Base-by-base conservation (phyloP, 2,888 invertebrate species). In the Conistra vaccinii region DNA sequence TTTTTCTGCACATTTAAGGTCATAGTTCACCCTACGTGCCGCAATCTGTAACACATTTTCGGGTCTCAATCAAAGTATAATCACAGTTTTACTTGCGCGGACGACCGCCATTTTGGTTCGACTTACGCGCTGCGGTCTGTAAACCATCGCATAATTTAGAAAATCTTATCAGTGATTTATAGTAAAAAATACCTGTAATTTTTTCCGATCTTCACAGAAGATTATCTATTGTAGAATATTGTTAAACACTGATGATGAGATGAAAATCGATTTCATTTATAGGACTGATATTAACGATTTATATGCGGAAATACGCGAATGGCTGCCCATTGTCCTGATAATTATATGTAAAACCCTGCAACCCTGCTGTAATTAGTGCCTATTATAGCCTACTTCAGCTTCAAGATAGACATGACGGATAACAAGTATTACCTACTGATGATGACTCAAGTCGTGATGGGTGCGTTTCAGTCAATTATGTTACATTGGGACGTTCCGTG, bases 261-360 rank as follows among this genome's bases (percentile, higher is more conserved):
- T 69, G 60, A 79, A 81, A 83, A 75, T 71, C 71, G 69, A 78
- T 83, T 75, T 76, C 78, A 86, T 87, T 90, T 87, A 89, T 87
- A 86, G 68, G 73, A 76, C 68, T 79, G 76, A 80, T 73, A 80
- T 72, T 58, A 57, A 45, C 32, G 48, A 78, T 76, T 76, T 76
- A 82, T 72, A 80, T 63, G 73, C 79, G 87, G 83, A 85, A 86
- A 83, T 82, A 10, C 10, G 39, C 39, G 39, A 39, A 39, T 73
- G 67, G 55, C 60, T 51, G 29, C 10, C 85, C 60, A 89, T 89
- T 89, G 89, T 89, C 71, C 39, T 81, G 35, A 55, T 70, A 85
- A 87, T 83, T 62, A 74, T 62, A 74, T 62, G 71, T 32, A 48
- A 68, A 72, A 55, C 61, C 71, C 62, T 66, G 65, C 53, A 65